Base-by-base conservation (phyloP, 2,113 vertebrate genomes). In the Sander vitreus region DNA sequence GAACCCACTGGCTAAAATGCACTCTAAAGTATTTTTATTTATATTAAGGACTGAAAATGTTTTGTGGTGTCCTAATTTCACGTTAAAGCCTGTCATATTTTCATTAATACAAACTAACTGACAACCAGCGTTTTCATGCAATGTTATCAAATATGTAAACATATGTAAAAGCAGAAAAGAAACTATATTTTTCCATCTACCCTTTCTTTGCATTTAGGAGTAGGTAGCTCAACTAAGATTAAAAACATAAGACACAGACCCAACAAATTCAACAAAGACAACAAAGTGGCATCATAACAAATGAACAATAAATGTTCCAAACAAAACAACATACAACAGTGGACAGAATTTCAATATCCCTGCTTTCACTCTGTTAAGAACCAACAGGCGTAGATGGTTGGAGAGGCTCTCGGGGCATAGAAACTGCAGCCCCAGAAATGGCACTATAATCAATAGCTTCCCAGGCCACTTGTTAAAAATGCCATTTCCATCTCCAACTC, bases 401-500 rank as follows among this genome's bases (percentile, higher is more conserved):
- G 30, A 83, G 82, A 80, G 67, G 75, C 88, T 93, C 77, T 86
- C 80, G 36, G 73, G 66, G 68, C 66, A 77, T 8, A n/a, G 30
- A 90, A 89, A 94, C 85, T 62, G 92, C 85, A 94, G 89, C 64
- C 68, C 84, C 86, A 69, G 75, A 83, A 89, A 94, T 88, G 91
- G 92, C 81, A 67, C 81, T 77, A 83, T 90, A 95, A 95, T 88
- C 80, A 93, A 95, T 94, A 94, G 90, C 89, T 94, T 94, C 92
- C 91, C 90, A 84, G 90, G 84, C 75, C 87, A 83, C 90, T 93
- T 91, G 91, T 90, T 93, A 95, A 95, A 95, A 96, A 95, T 73
- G 77, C 48, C 90, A 84, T 95, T 96, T 97, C 93, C 93, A 94
- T 94, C 85, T 81, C 48, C 33, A 79, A 85, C 91, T 93, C 91